Evolutionary conservation across 2,797 vertebrate species (phyloP).

Genomic region (Pangasius larnaudii): DNA sequence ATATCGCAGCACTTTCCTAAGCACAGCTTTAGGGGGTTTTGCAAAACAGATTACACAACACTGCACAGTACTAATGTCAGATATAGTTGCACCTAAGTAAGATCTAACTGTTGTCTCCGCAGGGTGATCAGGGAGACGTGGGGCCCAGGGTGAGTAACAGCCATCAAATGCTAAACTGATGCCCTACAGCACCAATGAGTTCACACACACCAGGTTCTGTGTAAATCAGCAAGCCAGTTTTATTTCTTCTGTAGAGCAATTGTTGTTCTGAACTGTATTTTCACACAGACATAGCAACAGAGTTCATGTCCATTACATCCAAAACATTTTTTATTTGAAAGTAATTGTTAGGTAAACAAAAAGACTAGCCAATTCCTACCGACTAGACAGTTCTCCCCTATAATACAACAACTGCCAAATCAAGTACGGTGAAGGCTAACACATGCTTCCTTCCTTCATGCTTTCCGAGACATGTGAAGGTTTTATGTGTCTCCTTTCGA

Average conservation of each 20-base stretch:
- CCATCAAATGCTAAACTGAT: conserved; percentile 26
- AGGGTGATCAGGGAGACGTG: conserved; percentile 91
- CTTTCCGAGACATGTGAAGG: background rate
- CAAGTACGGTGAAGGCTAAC: background rate
- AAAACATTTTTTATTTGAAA: background rate
- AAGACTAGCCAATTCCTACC: background rate
- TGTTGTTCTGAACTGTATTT: background rate
- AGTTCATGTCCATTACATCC: background rate
- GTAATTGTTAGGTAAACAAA: background rate
- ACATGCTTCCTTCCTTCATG: background rate
- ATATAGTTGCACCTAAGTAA: conserved; percentile 48
- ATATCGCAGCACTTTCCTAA: conserved; percentile 40
- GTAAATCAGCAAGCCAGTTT: conserved; percentile 13
- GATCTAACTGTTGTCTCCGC: conserved; percentile 55
- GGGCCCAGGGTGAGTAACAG: conserved; percentile 87
- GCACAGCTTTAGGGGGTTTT: conserved; percentile 43
- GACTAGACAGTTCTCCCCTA: background rate
- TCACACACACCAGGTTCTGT: conserved; percentile 5
- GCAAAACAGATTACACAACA: conserved; percentile 49
- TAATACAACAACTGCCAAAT: background rate
- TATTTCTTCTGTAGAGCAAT: background rate
- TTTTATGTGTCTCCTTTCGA: background rate
- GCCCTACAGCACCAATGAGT: background rate
- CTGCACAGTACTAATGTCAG: conserved; percentile 18
- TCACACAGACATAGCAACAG: background rate